A percentile compares a stretch with the other conserved stretches of the same genome.
Conservation (phyloP, 2,113 vertebrate species). For the Thryonomys swinderianus region DNA sequence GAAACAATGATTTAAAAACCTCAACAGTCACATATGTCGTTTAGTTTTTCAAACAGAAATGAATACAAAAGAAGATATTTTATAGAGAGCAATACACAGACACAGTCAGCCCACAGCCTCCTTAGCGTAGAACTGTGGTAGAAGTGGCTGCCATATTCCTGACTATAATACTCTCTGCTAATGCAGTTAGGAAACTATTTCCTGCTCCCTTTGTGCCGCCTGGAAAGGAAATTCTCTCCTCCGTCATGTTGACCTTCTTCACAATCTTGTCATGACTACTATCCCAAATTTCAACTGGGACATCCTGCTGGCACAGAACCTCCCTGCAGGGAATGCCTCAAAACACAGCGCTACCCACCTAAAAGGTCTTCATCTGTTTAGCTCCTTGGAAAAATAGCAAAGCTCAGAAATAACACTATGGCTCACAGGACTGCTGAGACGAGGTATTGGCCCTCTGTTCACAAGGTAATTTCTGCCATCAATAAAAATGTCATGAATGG, state of each 20-base stretch:
- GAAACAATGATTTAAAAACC: not conserved
- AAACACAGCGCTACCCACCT: not conserved
- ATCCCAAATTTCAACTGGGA: not conserved
- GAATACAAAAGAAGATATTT: not conserved
- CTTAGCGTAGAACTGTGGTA: rapidly evolving
- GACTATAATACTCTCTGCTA: not conserved
- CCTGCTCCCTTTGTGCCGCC: not conserved
- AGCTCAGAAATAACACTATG: not conserved
- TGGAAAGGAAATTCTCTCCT: not conserved
- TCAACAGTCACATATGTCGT: not conserved
- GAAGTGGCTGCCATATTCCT: not conserved
- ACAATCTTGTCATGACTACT: not conserved
- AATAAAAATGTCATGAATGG: constrained; percentile 12
- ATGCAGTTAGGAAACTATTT: not conserved
- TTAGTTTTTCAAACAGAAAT: constrained; percentile 13
- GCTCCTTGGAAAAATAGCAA: no score
- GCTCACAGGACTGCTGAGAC: not conserved
- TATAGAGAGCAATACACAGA: not conserved
- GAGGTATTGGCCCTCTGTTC: constrained; percentile 10
- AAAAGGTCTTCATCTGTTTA: not conserved
- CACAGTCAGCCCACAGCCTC: not conserved
- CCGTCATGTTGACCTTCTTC: not conserved
- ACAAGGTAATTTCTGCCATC: not conserved
- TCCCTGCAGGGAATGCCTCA: not conserved
- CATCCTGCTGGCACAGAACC: not conserved